phyloP scores from a whole-genome alignment of 2,888 invertebrate genomes.

The Petrophora chlorosata region DNA sequence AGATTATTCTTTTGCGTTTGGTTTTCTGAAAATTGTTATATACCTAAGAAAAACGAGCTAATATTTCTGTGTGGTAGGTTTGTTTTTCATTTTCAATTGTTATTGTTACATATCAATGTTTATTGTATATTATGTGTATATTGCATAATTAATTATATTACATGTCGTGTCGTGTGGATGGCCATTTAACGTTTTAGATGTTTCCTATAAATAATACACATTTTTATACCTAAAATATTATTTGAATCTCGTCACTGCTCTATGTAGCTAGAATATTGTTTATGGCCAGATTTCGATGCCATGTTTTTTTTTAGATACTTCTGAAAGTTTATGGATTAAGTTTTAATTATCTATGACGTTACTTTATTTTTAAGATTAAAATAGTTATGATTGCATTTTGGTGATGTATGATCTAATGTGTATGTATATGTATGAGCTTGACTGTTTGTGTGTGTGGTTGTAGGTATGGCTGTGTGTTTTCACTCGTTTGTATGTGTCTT shows the following conservation, averaged over 20 bases:
- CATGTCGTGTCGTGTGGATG: conserved; percentile 78
- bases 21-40: too few relatives aligned
- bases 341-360: conserved; percentile 68
- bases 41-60: too few relatives aligned
- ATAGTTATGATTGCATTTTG: conserved; percentile 47
- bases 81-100: conserved; percentile 52
- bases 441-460: conserved; percentile 39
- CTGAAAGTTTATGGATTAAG: conserved; percentile 56
- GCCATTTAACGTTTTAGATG: conserved; percentile 44
- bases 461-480: conserved; percentile 26
- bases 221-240: conserved; percentile 25
- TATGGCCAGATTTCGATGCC: conserved; percentile 16
- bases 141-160: conserved; percentile 38
- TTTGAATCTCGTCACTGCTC: conserved; percentile 47
- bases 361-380: conserved; percentile 51
- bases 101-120: conserved; percentile 77
- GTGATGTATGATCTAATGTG: conserved; percentile 53
- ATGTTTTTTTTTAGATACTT: conserved; percentile 37
- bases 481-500: conserved; percentile 38
- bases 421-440: conserved; percentile 39
- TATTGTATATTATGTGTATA: conserved; percentile 53
- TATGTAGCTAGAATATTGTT: conserved; percentile 37
- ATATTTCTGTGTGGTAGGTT: conserved; percentile 40
- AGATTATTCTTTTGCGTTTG: too few relatives aligned
- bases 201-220: conserved; percentile 30